A percentile compares a stretch with the other conserved stretches of the same genome.
Conservation (phyloP, 2,797 vertebrate genomes). For the Phrynocephalus vlangalii region DNA sequence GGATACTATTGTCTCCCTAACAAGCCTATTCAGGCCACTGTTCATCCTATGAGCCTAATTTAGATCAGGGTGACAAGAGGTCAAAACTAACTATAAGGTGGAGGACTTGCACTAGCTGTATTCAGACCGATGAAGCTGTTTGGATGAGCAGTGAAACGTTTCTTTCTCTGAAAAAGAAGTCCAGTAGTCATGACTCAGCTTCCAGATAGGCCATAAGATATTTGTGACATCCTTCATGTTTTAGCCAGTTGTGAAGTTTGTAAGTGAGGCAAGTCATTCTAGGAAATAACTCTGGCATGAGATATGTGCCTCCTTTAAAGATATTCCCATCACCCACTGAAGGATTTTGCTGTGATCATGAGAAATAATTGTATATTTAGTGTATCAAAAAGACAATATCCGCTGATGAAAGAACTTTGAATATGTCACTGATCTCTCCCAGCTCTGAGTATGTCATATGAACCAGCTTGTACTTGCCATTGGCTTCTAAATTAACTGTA, state of each 20-base stretch:
- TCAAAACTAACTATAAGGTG: no score
- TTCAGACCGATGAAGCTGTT: no score
- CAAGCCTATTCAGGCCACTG: no score
- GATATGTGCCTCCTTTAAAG: neutral
- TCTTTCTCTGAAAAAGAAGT: no score
- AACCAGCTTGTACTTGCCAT: neutral
- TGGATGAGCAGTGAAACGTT: no score
- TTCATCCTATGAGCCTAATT: no score
- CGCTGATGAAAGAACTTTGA: neutral
- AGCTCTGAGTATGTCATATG: neutral
- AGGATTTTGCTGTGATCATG: neutral
- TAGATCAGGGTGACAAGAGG: no score
- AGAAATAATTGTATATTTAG: neutral
- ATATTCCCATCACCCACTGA: neutral
- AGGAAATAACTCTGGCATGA: neutral
- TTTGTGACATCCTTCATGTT: neutral
- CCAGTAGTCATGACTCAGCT: no score
- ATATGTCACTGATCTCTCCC: neutral
- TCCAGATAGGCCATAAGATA: neutral
- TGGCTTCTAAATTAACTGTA: slow-evolving; percentile 23
- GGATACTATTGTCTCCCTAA: no score
- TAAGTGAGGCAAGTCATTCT: neutral
- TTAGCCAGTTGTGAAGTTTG: neutral
- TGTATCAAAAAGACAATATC: no score
- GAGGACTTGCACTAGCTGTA: no score